Evolutionary conservation across 2,113 vertebrate genomes (phyloP).

Genomic region (Nyctibius bracteatus): DNA sequence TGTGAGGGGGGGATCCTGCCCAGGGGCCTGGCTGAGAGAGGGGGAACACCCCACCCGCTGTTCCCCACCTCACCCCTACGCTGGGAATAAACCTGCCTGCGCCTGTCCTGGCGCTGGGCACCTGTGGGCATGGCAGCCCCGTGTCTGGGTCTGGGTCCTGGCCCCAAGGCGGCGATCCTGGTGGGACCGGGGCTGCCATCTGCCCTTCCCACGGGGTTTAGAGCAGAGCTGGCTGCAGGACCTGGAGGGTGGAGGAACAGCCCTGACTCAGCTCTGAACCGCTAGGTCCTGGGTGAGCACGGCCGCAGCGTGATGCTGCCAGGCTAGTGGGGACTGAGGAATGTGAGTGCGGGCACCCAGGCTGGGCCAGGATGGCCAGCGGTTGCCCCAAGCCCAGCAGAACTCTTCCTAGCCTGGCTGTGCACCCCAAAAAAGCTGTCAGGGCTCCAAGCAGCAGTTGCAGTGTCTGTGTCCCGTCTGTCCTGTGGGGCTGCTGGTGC

Average conservation of each 20-base stretch:
- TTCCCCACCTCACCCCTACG: neutral
- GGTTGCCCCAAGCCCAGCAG: neutral
- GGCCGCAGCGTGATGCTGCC: neutral
- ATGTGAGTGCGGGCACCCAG: neutral
- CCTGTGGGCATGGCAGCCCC: neutral
- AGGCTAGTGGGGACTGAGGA: neutral
- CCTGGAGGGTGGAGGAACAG: neutral
- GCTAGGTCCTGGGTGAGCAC: neutral
- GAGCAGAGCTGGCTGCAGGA: neutral
- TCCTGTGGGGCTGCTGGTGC: neutral
- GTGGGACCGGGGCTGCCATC: neutral
- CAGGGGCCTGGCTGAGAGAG: neutral
- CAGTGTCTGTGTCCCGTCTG: rapidly evolving
- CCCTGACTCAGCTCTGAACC: neutral
- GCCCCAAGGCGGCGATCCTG: neutral
- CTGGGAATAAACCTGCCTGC: neutral
- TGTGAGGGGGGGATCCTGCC: neutral
- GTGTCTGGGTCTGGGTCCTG: neutral
- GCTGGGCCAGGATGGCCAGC: neutral
- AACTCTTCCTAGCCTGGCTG: neutral
- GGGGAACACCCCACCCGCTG: neutral
- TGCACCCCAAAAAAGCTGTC: neutral
- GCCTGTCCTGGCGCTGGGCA: neutral
- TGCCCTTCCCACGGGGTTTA: neutral
- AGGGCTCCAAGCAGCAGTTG: neutral